Evolutionary conservation across 2,797 vertebrate species (phyloP).

Genomic region (Diplodus puntazzo): DNA sequence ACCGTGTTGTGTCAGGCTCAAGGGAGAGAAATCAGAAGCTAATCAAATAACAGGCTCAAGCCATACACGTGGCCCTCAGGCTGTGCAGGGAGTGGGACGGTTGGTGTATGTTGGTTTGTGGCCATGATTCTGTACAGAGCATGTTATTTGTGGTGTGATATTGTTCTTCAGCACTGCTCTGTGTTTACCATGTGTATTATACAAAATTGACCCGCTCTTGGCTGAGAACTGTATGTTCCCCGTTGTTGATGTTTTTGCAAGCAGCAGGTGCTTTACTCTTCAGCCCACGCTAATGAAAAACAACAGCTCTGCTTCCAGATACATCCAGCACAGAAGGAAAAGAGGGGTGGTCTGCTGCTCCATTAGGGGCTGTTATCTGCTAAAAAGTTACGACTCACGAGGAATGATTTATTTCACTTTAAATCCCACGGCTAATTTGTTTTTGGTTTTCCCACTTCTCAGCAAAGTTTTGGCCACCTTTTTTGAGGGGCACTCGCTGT

Average conservation of each 20-base stretch:
- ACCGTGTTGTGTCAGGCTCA: slow-evolving; percentile 52
- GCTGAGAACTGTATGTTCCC: slow-evolving; percentile 49
- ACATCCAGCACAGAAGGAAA: slow-evolving; percentile 26
- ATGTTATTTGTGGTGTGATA: slow-evolving; percentile 20
- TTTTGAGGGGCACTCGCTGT: slow-evolving; percentile 32
- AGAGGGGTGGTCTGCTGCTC: slow-evolving; percentile 28
- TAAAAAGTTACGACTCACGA: slow-evolving; percentile 55
- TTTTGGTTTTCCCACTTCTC: slow-evolving; percentile 48
- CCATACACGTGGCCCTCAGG: slow-evolving; percentile 39
- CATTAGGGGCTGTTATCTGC: slow-evolving; percentile 54
- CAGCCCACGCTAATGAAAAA: slow-evolving; percentile 64
- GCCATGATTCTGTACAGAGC: slow-evolving; percentile 18
- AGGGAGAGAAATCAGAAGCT: slow-evolving; percentile 65
- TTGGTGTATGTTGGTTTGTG: slow-evolving; percentile 43
- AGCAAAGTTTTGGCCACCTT: slow-evolving; percentile 43
- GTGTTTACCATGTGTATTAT: slow-evolving; percentile 31
- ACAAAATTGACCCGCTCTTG: slow-evolving; percentile 33
- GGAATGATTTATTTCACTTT: slow-evolving; percentile 63
- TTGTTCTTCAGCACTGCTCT: slow-evolving; percentile 18
- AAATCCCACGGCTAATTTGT: slow-evolving; percentile 41
- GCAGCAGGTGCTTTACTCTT: slow-evolving; percentile 72
- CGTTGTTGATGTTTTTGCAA: slow-evolving; percentile 54
- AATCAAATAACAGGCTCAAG: slow-evolving; percentile 69
- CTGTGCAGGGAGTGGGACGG: slow-evolving; percentile 20
- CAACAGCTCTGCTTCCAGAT: slow-evolving; percentile 54